Percentiles rank a stretch among this genome's conserved stretches.
Conservation (phyloP, 1,140 invertebrate genomes). For the Harlomillsia oculata region DNA sequence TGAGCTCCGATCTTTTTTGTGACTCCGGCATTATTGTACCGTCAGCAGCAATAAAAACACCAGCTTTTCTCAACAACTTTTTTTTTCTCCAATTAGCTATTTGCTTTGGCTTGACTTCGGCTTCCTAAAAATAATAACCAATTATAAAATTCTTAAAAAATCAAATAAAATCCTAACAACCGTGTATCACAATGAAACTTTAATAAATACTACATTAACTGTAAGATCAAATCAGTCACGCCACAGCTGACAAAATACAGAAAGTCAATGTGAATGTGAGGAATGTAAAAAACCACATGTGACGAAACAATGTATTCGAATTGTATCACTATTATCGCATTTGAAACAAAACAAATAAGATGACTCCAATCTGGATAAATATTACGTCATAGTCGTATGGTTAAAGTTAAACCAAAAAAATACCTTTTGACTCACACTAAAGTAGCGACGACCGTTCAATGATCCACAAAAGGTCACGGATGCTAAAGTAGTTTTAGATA, state of each 20-base stretch:
- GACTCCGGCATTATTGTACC: slow-evolving; percentile 17
- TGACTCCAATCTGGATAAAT: neutral
- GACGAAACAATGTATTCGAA: too few species aligned
- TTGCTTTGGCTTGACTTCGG: neutral
- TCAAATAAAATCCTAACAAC: neutral
- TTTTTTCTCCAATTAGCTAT: neutral
- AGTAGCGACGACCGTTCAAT: neutral
- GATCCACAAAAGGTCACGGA: neutral
- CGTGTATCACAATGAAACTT: too few species aligned
- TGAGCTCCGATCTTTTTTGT: slow-evolving; percentile 47
- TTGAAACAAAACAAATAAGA: too few species aligned
- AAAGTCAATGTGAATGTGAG: too few species aligned
- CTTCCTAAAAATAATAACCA: neutral
- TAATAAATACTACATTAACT: too few species aligned
- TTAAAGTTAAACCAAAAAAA: neutral
- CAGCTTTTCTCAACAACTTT: slow-evolving; percentile 10
- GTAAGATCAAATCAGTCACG: too few species aligned
- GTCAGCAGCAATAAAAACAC: too few species aligned
- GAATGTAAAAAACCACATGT: too few species aligned
- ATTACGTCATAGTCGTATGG: neutral
- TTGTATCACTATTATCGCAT: too few species aligned
- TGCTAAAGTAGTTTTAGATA: neutral
- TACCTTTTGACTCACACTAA: neutral
- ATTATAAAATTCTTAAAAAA: neutral
- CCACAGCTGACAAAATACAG: too few species aligned